phyloP scores from a whole-genome alignment of 2,888 invertebrate species.

The Osmoderma eremita region DNA sequence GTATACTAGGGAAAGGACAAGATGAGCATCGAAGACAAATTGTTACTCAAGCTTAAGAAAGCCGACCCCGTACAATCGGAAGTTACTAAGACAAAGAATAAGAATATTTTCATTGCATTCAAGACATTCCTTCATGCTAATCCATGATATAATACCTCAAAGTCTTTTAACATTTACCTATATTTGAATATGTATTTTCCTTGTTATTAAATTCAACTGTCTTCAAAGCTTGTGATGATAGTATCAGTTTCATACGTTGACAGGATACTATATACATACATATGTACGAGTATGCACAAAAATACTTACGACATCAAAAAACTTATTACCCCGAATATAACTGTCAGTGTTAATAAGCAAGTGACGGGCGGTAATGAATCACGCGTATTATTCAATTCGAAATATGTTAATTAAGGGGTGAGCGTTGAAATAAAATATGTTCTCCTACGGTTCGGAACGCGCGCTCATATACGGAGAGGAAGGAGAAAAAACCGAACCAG shows the following conservation, averaged over 20 bases:
- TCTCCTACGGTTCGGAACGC: slow-evolving; percentile 9
- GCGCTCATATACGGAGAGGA: slow-evolving; percentile 6
- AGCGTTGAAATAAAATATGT: slow-evolving; percentile 41
- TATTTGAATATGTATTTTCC: background rate
- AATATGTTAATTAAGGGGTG: slow-evolving; percentile 43
- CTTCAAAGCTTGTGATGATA: background rate
- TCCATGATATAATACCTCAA: no score
- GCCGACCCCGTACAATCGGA: no score
- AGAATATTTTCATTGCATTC: no score
- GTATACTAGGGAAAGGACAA: no score
- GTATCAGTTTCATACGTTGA: slow-evolving; percentile 12
- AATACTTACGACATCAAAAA: slow-evolving; percentile 30
- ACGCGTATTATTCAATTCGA: slow-evolving; percentile 41
- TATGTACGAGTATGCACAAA: no score
- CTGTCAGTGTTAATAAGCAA: slow-evolving; percentile 43
- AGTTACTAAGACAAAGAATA: no score
- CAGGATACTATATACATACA: background rate
- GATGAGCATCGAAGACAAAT: no score
- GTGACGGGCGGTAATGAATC: slow-evolving; percentile 38
- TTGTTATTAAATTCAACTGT: slow-evolving; percentile 9
- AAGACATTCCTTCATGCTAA: no score
- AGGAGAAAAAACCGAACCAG: slow-evolving; percentile 23
- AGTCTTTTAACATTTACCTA: no score
- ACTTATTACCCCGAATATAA: slow-evolving; percentile 40
- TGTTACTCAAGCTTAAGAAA: no score